Base-by-base conservation (phyloP, 1,140 invertebrate species). In the Sminthurinus signatus region DNA sequence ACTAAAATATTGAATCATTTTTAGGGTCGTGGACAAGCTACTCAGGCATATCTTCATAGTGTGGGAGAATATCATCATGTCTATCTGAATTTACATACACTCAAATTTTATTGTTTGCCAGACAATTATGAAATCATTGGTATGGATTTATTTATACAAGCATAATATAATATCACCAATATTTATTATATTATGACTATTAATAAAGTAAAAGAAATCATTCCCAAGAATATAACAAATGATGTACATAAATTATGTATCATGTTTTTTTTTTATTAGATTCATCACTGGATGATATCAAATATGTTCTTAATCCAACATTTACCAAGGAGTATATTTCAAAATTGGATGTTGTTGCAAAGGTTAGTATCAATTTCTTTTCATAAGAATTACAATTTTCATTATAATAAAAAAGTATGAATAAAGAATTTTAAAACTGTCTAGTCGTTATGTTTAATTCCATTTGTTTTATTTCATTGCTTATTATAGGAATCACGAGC, bases 111-210 rank as follows among this genome's bases (percentile, higher is more conserved):
- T 76, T 99, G 97, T 79, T 80, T 99, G 29, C 97, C 97, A 23
- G 97, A 99, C 76, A 99, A 99, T 78, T 99, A 99, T 82, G 93
- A 98, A 83, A 95, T 99, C 72, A 93, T 98, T 73, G 96, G 87
- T 88, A 80, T 46, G 31, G 12, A 1, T 29, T 25, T 55, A 56
- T 21, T 10, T n/a, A 46, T 46, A 17, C 8, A 39, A 14, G 39
- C 21, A 60, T 44, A 3, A 25, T 10, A 19, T 42, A 54, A 15
- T 10, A 36, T 36, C 15, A 36, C 32, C 32, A 8, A 36, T 36
- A 8, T 5, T 36, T 36, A 8, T 36, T 36, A 8, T 36, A 36
- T 8, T 36, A 36, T 5, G 8, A 19, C 50, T 15, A 23, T 29
- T 52, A 52, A 52, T 28, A 17, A 48, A 19, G 4, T 17, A 28